Evolutionary conservation across 2,888 invertebrate species (phyloP), one percentile per base, ranked within the genome.

Genomic region (Minunthozetes semirufus): DNA sequence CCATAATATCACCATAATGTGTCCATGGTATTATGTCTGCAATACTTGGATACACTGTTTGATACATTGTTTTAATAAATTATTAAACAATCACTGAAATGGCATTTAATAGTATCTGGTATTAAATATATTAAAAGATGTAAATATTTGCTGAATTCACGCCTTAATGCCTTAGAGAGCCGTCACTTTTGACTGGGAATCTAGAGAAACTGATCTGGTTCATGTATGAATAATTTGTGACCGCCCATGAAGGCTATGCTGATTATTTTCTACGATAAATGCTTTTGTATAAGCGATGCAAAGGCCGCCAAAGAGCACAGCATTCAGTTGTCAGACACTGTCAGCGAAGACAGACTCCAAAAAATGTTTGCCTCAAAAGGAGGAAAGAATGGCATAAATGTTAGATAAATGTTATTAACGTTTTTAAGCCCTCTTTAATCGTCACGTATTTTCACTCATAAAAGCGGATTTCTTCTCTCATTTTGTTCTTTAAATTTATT

Each of bases 81-180:
- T n/a, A 59, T 59, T 59, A 19, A 59, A 59, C 19, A 19, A 59
- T 59, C 25, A 59, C 22, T 59, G 59, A 59, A 59, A 59, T 59
- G 50, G 50, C 59, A 22, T 25, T 59, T 59, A 25, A 33, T 33
- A 59, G 19, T 59, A 6, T 17, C 8, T 59, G 17, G 59, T 19
- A 17, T 19, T 59, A 19, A 25, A 59, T 19, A 5, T n/a, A 11
- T n/a, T 19, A 25, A 19, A 59, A 59, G 22, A 59, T 59, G 59
- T 59, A 59, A 59, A 59, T 59, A 59, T 59, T 59, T 59, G 59
- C 59, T 22, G 59, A 59, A 25, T 59, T 59, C 59, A 59, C 59
- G 59, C 59, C 59, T 59, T 59, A 59, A 59, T 59, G 13, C 25
- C 25, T 22, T 22, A 59, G 59, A 59, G 59, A 59, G 59, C 59